Evolutionary conservation across 92 coral and sea anemone genomes (phyloP).

Genomic region (Palythoa caribaeorum): DNA sequence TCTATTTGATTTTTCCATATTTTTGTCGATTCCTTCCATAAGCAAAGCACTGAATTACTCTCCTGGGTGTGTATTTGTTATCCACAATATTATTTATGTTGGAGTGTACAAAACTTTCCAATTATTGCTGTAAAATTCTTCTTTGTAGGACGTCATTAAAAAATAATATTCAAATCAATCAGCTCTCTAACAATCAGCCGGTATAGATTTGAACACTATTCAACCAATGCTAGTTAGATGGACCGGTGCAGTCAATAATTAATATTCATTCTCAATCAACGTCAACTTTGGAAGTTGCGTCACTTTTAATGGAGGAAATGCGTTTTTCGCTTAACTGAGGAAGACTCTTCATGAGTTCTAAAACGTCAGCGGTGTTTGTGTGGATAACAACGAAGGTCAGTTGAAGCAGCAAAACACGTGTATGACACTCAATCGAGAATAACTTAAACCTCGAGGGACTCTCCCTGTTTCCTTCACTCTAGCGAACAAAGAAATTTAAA

Average conservation of each 20-base stretch:
- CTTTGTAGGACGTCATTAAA: not conserved
- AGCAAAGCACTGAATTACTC: not conserved
- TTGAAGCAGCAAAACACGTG: not conserved
- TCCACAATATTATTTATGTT: not conserved
- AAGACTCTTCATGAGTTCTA: not conserved
- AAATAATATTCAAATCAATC: not conserved
- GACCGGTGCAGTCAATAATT: not conserved
- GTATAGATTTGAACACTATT: not conserved
- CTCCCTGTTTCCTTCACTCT: not conserved
- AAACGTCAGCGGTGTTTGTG: not conserved
- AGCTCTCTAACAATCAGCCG: not conserved
- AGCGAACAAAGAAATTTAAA: slow-evolving; percentile 4
- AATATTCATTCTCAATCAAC: not conserved
- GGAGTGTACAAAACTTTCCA: not conserved
- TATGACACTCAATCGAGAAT: not conserved
- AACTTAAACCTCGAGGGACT: slow-evolving; percentile 7
- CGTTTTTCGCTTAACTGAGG: not conserved
- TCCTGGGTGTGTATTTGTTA: not conserved
- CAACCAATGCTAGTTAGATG: not conserved
- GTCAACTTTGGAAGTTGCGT: not conserved
- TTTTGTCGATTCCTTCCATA: not conserved
- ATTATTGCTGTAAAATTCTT: not conserved
- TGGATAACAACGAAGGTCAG: not conserved
- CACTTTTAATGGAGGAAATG: not conserved
- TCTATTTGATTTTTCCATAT: not conserved